A percentile compares a stretch with the other conserved stretches of the same genome.
Evolutionary conservation across 2,888 invertebrate species (phyloP).

Genomic region (Masnerella sp.): DNA sequence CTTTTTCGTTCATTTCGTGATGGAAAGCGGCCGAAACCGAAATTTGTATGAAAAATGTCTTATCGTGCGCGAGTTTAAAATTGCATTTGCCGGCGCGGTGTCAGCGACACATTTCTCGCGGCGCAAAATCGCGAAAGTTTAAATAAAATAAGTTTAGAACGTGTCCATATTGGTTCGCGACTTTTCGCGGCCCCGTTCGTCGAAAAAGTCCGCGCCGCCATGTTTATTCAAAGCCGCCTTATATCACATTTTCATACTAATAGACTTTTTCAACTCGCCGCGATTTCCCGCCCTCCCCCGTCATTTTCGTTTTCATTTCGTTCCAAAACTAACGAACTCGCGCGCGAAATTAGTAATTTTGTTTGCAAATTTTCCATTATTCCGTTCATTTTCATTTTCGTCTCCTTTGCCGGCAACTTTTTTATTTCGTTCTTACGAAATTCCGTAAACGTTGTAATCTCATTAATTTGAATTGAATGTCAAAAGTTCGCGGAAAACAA

Average conservation of each 20-base stretch:
- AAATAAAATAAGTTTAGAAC: constrained; percentile 73
- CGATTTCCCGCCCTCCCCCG: background rate
- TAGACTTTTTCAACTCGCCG: constrained; percentile 70
- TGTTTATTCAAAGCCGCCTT: constrained; percentile 72
- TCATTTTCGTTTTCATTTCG: constrained; percentile 7
- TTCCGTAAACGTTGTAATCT: too few relatives aligned
- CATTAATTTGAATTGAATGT: too few relatives aligned
- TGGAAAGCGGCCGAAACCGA: constrained; percentile 37
- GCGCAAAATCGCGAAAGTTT: constrained; percentile 68
- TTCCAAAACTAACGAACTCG: constrained; percentile 19
- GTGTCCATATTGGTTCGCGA: constrained; percentile 55
- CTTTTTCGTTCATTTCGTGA: constrained; percentile 40
- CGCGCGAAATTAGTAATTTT: constrained; percentile 8
- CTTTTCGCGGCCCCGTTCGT: constrained; percentile 46
- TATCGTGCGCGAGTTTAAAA: constrained; percentile 56
- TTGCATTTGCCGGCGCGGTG: constrained; percentile 55
- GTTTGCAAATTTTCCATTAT: too few relatives aligned
- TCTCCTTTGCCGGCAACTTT: too few relatives aligned
- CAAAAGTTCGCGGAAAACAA: too few relatives aligned
- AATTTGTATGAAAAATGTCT: constrained; percentile 58
- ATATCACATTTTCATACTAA: constrained; percentile 74
- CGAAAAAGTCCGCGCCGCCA: constrained; percentile 59
- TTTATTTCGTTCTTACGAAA: too few relatives aligned
- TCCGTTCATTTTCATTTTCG: too few relatives aligned
- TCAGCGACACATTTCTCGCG: constrained; percentile 52